These are phyloP conservation scores for Margaritifera margaritifera DNA, from an alignment of 2,888 invertebrate species.

Conservation along the genomic window DNA sequence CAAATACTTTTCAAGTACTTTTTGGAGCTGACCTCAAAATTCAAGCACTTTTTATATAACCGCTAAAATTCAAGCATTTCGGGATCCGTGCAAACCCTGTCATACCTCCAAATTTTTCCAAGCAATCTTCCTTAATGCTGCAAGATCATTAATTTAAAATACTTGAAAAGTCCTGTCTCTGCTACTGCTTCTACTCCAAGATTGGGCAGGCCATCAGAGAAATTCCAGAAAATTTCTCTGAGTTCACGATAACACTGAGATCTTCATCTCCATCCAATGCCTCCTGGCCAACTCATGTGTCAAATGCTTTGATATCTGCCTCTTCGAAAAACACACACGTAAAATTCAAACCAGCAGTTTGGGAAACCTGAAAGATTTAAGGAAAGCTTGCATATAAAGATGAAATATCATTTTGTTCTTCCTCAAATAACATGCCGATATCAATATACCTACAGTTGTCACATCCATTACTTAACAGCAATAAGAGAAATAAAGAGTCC, in stretches of 20 bases:
- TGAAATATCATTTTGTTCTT: too few species aligned
- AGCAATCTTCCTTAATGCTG: background rate
- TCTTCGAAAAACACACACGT: conserved; percentile 25
- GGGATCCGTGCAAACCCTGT: too few species aligned
- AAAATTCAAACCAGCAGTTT: conserved; percentile 2
- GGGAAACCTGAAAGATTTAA: too few species aligned
- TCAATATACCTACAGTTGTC: too few species aligned
- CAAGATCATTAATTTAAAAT: conserved; percentile 19
- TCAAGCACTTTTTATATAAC: too few species aligned
- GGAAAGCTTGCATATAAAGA: too few species aligned
- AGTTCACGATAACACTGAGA: conserved; percentile 13
- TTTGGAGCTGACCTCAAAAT: too few species aligned
- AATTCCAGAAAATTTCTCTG: conserved; percentile 48
- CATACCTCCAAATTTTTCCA: background rate
- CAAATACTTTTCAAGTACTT: too few species aligned
- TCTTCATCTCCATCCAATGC: conserved; percentile 1
- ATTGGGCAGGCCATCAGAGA: conserved; percentile 40
- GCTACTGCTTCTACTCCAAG: conserved; percentile 37
- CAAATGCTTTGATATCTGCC: conserved; percentile 22
- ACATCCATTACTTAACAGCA: too few species aligned
- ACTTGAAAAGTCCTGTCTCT: conserved; percentile 20
- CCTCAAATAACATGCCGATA: too few species aligned
- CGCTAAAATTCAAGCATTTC: too few species aligned
- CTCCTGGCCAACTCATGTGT: conserved; percentile 23
- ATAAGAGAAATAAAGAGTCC: too few species aligned